These are phyloP conservation scores for Ladona fulva DNA, from an alignment of 1,140 invertebrate genomes.

Conservation along the genomic window DNA sequence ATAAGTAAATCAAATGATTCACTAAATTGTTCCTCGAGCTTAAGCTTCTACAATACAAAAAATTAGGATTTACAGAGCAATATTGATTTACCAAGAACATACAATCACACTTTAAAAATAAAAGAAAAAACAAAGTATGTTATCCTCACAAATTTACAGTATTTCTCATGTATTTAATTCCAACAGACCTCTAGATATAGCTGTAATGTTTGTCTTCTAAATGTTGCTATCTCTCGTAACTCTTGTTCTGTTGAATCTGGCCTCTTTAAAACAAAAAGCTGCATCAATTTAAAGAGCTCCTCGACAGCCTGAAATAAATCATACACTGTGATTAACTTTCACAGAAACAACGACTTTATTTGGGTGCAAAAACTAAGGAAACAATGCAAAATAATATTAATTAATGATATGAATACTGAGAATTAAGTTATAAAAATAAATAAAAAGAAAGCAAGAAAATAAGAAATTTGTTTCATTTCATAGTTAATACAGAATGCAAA, in stretches of 20 bases:
- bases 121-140: too few species aligned
- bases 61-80: background rate
- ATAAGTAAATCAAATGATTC: too few species aligned
- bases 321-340: slow-evolving; percentile 15
- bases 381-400: background rate
- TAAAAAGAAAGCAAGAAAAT: too few species aligned
- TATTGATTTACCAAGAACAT: too few species aligned
- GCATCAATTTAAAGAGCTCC: slow-evolving; percentile 83
- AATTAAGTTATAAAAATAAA: background rate
- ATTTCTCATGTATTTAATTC: background rate
- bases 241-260: slow-evolving; percentile 69
- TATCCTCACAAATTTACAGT: too few species aligned
- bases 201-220: slow-evolving; percentile 69
- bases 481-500: too few species aligned
- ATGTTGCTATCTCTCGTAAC: slow-evolving; percentile 68
- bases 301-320: slow-evolving; percentile 60
- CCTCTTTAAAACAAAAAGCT: slow-evolving; percentile 65
- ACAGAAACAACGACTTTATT: too few species aligned
- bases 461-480: too few species aligned
- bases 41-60: slow-evolving; percentile 15
- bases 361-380: slow-evolving; percentile 17
- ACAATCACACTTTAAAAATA: too few species aligned
- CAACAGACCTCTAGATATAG: slow-evolving; percentile 58
- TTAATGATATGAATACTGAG: slow-evolving; percentile 10
- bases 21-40: too few species aligned